Percentiles rank a stretch among this genome's conserved stretches.
These are phyloP conservation scores for Anas platyrhynchos DNA, from an alignment of 2,113 vertebrate species.

Conservation along the genomic window DNA sequence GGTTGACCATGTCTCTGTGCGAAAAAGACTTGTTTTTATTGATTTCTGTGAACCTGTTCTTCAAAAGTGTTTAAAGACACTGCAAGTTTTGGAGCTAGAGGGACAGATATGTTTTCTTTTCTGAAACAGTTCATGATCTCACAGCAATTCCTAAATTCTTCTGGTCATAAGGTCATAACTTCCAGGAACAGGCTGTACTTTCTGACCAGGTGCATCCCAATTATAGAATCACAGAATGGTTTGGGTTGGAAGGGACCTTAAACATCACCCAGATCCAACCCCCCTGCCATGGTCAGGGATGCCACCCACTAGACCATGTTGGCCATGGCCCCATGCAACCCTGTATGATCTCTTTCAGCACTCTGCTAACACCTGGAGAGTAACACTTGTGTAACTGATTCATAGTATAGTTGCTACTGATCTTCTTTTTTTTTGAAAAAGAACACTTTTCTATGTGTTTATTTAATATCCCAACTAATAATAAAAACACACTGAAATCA, in stretches of 20 bases:
- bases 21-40: neutral
- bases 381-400: neutral
- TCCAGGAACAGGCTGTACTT: neutral
- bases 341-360: neutral
- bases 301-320: too few relatives aligned
- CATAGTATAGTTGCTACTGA: neutral
- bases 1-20: neutral
- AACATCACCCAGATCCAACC: too few relatives aligned
- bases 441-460: neutral
- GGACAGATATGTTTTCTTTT: accelerated
- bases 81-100: neutral
- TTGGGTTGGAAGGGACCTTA: too few relatives aligned
- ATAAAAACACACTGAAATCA: neutral
- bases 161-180: neutral
- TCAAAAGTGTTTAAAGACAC: neutral
- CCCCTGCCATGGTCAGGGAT: too few relatives aligned
- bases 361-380: neutral
- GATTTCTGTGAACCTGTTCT: neutral
- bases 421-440: too few relatives aligned
- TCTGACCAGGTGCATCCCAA: neutral
- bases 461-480: neutral
- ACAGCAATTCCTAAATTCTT: neutral
- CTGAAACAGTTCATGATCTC: neutral
- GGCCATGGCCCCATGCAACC: too few relatives aligned
- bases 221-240: too few relatives aligned